Evolutionary conservation across 2,113 vertebrate genomes (phyloP).

Genomic region (Amphilophus citrinellus): DNA sequence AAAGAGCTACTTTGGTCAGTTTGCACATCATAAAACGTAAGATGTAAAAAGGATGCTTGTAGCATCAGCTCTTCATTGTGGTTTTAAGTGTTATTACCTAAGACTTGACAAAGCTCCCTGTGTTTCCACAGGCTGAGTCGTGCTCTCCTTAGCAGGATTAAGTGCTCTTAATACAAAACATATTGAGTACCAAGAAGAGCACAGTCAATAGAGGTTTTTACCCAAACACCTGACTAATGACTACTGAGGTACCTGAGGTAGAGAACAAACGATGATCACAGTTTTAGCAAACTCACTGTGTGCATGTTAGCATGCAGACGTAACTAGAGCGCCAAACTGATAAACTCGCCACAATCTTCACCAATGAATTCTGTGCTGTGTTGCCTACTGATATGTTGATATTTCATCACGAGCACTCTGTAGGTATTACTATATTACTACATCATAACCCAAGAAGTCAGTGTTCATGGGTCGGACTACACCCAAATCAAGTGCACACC

Average conservation of each 20-base stretch:
- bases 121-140: neutral
- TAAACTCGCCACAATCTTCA: neutral
- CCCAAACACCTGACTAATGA: neutral
- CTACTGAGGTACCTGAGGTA: neutral
- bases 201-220: neutral
- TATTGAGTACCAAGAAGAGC: neutral
- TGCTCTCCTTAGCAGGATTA: neutral
- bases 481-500: neutral
- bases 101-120: neutral
- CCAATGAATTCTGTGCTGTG: neutral
- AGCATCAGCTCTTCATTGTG: neutral
- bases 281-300: neutral
- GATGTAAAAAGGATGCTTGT: no score
- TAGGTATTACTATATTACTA: no score
- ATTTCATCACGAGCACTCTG: neutral
- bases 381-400: neutral
- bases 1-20: neutral
- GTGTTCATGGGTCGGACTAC: no score
- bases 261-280: neutral
- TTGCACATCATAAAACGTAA: neutral
- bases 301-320: neutral
- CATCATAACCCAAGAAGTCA: no score
- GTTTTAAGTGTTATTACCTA: neutral
- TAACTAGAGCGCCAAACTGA: neutral
- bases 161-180: neutral